phyloP scores from a whole-genome alignment of 2,797 vertebrate species.

The Arremon brunneinucha region DNA sequence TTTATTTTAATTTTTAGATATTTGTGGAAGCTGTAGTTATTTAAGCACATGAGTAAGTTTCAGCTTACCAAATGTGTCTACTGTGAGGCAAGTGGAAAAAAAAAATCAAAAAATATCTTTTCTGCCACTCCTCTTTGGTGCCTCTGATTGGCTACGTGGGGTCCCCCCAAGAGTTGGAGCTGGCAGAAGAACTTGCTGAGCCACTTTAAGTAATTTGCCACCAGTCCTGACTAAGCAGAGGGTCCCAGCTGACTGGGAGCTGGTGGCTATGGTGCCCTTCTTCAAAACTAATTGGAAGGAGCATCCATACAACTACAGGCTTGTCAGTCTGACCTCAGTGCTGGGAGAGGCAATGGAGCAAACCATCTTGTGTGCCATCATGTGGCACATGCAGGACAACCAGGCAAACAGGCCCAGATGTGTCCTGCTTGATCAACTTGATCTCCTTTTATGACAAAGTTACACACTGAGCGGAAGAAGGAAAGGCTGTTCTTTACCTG shows the following conservation, averaged over 20 bases:
- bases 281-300: rapidly evolving
- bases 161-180: not conserved
- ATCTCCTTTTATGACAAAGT: not conserved
- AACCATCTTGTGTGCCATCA: not conserved
- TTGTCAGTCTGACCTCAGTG: not conserved
- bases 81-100: not conserved
- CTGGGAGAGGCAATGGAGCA: not conserved
- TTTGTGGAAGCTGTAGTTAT: not conserved
- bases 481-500: not conserved
- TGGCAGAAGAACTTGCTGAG: not conserved
- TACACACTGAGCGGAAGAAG: no score
- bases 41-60: not conserved
- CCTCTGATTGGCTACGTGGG: not conserved
- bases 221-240: not conserved
- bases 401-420: rapidly evolving
- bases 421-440: not conserved
- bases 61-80: not conserved
- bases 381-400: no score
- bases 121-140: rapidly evolving
- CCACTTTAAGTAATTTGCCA: not conserved
- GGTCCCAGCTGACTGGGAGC: not conserved
- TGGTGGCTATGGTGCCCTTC: no score
- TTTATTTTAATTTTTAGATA: not conserved
- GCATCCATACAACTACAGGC: not conserved
- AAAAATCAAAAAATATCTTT: not conserved